A percentile compares a stretch with the other conserved stretches of the same genome.
Conservation (phyloP, 23 tunicate species). For the Diplosoma virens region DNA sequence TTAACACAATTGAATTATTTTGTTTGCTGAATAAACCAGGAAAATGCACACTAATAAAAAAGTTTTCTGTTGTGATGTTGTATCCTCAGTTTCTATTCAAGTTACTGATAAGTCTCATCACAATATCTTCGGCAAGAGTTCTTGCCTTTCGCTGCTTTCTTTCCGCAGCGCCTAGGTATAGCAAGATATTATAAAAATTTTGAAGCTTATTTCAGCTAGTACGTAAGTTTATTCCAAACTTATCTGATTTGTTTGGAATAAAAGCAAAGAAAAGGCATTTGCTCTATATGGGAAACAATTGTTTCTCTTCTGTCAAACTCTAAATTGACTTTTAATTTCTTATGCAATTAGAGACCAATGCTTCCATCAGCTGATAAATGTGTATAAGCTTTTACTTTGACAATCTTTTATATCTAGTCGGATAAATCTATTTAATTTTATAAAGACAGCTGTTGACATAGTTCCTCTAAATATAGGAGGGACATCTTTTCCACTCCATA, state of each 20-base stretch:
- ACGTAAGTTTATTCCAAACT: background rate
- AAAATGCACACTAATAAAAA: slow-evolving; percentile 27
- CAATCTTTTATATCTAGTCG: slow-evolving; percentile 17
- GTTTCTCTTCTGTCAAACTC: slow-evolving; percentile 7
- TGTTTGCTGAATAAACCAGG: background rate
- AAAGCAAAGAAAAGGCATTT: slow-evolving; percentile 17
- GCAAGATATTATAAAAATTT: slow-evolving; percentile 17
- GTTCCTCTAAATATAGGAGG: slow-evolving; percentile 15
- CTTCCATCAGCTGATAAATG: slow-evolving; percentile 7
- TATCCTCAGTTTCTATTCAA: slow-evolving; percentile 12
- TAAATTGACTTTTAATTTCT: slow-evolving; percentile 4
- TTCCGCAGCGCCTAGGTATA: slow-evolving; percentile 12
- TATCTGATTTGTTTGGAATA: slow-evolving; percentile 3
- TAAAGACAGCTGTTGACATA: slow-evolving; percentile 3
- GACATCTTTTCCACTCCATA: slow-evolving; percentile 16
- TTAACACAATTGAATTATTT: slow-evolving; percentile 20
- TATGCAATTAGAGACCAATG: slow-evolving; percentile 2
- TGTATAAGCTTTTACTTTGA: slow-evolving; percentile 6
- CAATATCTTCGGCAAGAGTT: slow-evolving; percentile 23
- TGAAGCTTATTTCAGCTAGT: too few relatives aligned
- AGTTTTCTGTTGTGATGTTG: background rate
- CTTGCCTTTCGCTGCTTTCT: slow-evolving; percentile 2
- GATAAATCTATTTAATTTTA: slow-evolving; percentile 5
- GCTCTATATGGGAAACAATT: slow-evolving; percentile 17
- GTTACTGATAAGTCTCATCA: slow-evolving; percentile 9